phyloP scores from a whole-genome alignment of 2,888 invertebrate genomes.

The Diploptera punctata region DNA sequence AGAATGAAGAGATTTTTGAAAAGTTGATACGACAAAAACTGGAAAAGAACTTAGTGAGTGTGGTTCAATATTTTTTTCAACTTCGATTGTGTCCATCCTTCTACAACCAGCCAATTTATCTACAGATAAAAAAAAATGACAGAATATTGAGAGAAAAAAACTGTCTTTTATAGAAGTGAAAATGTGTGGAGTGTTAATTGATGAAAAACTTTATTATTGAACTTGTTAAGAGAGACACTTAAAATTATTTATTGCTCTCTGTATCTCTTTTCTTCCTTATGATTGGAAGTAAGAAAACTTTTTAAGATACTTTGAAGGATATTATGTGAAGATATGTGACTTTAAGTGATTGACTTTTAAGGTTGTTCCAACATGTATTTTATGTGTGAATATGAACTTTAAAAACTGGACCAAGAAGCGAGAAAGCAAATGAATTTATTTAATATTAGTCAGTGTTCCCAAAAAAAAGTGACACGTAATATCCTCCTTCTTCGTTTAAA shows the following conservation, averaged over 20 bases:
- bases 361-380: background rate
- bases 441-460: conserved; percentile 13
- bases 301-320: too few relatives aligned
- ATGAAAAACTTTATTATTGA: too few relatives aligned
- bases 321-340: too few relatives aligned
- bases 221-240: too few relatives aligned
- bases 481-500: background rate
- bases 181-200: background rate
- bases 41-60: conserved; percentile 6
- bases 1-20: too few relatives aligned
- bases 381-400: background rate
- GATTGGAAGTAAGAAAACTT: too few relatives aligned
- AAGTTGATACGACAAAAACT: too few relatives aligned
- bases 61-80: conserved; percentile 5
- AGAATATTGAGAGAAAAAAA: background rate
- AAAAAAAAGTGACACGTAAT: background rate
- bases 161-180: background rate
- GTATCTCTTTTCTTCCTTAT: too few relatives aligned
- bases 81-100: conserved; percentile 13
- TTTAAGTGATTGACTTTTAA: too few relatives aligned
- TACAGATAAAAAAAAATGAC: background rate
- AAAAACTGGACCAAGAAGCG: background rate
- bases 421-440: background rate
- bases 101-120: conserved; percentile 10
- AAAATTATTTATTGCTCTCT: too few relatives aligned